phyloP scores from a whole-genome alignment of 2,797 vertebrate species.

The Percopsis omiscomaycus region DNA sequence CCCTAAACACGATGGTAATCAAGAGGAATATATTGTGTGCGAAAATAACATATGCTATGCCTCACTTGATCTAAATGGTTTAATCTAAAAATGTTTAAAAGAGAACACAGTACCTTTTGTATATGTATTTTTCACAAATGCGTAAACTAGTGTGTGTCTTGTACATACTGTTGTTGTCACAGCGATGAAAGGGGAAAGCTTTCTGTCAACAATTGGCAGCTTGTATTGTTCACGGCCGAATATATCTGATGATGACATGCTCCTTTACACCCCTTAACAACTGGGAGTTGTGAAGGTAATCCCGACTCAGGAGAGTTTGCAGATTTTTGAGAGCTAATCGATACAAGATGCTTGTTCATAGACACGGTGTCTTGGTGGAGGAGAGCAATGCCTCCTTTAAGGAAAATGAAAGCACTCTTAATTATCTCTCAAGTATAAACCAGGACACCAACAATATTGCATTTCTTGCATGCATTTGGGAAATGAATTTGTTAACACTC shows the following conservation, averaged over 20 bases:
- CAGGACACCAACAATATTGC: too few species aligned
- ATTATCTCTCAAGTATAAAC: too few species aligned
- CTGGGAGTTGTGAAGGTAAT: slow-evolving; percentile 22
- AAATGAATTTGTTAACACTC: too few species aligned
- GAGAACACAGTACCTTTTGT: too few species aligned
- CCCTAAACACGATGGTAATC: slow-evolving; percentile 34
- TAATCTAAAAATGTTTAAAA: too few species aligned
- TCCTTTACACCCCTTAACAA: slow-evolving; percentile 17
- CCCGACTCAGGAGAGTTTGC: slow-evolving; percentile 14
- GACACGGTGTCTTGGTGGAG: not conserved
- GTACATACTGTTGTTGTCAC: slow-evolving; percentile 42
- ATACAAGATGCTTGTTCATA: slow-evolving; percentile 22
- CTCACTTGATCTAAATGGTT: too few species aligned
- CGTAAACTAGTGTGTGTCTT: slow-evolving; percentile 23
- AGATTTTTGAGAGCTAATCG: slow-evolving; percentile 31
- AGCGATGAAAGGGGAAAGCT: slow-evolving; percentile 57
- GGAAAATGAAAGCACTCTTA: too few species aligned
- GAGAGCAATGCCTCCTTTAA: slow-evolving; percentile 8
- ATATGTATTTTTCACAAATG: too few species aligned
- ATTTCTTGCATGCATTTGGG: too few species aligned
- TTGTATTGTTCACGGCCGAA: slow-evolving; percentile 63
- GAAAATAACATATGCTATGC: too few species aligned
- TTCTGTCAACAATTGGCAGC: slow-evolving; percentile 62
- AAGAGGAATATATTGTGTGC: not conserved
- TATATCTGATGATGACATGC: slow-evolving; percentile 54